Conservation (phyloP, 2,113 vertebrate genomes). For the Raja brachyura region DNA sequence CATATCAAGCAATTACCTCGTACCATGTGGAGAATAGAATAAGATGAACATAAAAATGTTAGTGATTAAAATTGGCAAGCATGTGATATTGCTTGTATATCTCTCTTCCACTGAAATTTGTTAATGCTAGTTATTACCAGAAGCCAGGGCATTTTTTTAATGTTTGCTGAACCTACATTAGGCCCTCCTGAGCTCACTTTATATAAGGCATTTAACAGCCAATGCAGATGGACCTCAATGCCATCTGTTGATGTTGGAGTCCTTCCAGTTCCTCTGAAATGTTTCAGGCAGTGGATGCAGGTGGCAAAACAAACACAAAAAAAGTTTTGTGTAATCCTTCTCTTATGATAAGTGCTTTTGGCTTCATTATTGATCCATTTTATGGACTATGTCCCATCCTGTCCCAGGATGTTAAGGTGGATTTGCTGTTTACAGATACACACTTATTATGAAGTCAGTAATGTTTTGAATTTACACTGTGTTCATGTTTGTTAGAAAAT, state of each 20-base stretch:
- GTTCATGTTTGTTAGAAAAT: neutral
- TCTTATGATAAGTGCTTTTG: neutral
- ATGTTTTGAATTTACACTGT: neutral
- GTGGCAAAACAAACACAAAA: neutral
- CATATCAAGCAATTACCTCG: neutral
- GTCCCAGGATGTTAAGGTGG: neutral
- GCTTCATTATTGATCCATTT: neutral
- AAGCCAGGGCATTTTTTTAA: neutral
- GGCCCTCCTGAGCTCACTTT: neutral
- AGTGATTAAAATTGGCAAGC: slow-evolving; percentile 23
- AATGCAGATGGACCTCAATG: neutral
- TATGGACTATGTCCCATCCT: neutral
- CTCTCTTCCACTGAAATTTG: neutral
- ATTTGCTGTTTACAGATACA: neutral
- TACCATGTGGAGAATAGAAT: neutral
- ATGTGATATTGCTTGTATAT: neutral
- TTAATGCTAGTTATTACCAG: neutral
- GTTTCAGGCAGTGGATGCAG: slow-evolving; percentile 5
- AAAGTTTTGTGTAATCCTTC: neutral
- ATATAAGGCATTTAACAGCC: neutral
- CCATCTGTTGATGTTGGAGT: slow-evolving; percentile 27
- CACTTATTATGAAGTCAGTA: neutral
- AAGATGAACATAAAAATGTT: neutral
- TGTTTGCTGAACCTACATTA: neutral
- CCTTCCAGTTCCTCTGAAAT: neutral